Conservation (phyloP, 1,140 invertebrate species). For the Pollicipes pollicipes region DNA sequence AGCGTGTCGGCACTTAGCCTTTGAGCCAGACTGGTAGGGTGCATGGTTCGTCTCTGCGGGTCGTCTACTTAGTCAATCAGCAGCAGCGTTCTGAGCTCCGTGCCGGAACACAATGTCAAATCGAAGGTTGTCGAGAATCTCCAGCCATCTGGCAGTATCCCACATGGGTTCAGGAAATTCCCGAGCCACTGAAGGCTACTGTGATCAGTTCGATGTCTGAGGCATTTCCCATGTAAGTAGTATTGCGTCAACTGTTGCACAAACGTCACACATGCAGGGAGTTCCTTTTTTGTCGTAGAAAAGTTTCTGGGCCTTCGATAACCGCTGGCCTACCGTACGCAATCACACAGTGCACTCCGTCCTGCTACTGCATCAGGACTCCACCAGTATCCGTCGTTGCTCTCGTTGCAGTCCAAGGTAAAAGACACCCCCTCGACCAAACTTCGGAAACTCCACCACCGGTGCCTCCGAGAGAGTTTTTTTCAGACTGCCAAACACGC, state of each 20-base stretch:
- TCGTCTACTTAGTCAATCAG: background rate
- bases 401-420: background rate
- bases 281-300: background rate
- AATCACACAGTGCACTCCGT: background rate
- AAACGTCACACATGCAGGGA: background rate
- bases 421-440: background rate
- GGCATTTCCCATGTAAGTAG: background rate
- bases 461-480: no score
- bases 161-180: background rate
- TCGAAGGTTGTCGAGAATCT: background rate
- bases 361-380: background rate
- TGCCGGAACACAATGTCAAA: background rate
- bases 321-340: background rate
- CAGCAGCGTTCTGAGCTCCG: background rate
- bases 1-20: no score
- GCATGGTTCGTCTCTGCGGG: background rate
- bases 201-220: background rate
- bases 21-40: background rate
- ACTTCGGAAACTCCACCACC: background rate
- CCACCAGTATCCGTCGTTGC: background rate
- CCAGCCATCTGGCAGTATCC: background rate
- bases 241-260: background rate
- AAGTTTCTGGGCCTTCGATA: background rate
- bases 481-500: no score
- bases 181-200: background rate